Evolutionary conservation across 2,797 vertebrate species (phyloP).

Genomic region (Aselliscus stoliczkanus): DNA sequence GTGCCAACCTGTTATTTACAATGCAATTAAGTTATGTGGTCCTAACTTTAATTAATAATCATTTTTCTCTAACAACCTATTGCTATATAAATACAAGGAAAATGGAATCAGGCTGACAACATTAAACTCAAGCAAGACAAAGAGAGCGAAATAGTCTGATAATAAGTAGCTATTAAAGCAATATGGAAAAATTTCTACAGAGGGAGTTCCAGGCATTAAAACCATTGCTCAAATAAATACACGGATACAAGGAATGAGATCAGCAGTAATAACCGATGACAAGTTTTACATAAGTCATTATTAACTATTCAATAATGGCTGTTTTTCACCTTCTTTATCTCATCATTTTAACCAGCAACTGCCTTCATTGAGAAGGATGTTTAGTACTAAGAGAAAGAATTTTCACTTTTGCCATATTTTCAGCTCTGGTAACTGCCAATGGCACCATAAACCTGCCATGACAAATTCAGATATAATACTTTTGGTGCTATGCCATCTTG

Average conservation of each 20-base stretch:
- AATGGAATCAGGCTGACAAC: background rate
- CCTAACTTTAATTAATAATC: background rate
- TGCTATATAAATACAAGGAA: background rate
- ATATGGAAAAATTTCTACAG: background rate
- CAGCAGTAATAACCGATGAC: background rate
- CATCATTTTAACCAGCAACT: background rate
- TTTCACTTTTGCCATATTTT: background rate
- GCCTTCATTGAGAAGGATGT: background rate
- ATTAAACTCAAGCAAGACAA: background rate
- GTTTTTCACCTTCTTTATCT: background rate
- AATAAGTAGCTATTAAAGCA: background rate
- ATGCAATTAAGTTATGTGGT: background rate
- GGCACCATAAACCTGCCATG: background rate
- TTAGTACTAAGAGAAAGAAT: background rate
- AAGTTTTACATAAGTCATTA: background rate
- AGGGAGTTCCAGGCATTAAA: background rate
- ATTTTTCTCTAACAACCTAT: background rate
- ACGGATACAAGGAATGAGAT: background rate
- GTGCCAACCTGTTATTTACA: background rate
- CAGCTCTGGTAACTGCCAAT: background rate
- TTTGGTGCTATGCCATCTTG: background rate
- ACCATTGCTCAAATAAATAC: background rate
- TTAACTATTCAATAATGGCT: background rate
- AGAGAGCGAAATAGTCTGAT: background rate
- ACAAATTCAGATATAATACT: background rate